Evolutionary conservation across 1,140 invertebrate species (phyloP), one percentile per base, ranked within the genome.

Genomic region (Papilio glaucus): DNA sequence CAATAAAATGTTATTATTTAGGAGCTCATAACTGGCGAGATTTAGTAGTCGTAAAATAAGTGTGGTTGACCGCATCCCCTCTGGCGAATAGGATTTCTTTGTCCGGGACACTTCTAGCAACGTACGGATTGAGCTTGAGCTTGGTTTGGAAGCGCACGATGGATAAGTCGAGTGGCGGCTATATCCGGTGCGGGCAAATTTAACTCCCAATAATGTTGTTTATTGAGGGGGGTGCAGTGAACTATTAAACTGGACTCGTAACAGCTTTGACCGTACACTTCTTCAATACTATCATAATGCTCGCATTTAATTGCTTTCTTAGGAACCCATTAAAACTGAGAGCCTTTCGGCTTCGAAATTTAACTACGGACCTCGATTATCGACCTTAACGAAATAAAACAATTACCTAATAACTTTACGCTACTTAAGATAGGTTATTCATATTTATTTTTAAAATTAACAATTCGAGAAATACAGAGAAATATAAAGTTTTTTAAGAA

Each of bases 1-100:
- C 85, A 88, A 88, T 93, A 91, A 91, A 93, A 88, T 77, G 70
- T 88, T 91, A 91, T 91, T 91, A 90, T 91, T 93, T 93, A 91
- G 86, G 78, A 88, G 84, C 86, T 86, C 88, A 90, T 90, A 91
- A 91, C 87, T 71, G 70, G 60, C 71, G 85, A 84, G 88, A 89
- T 91, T 93, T 91, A 91, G 74, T 77, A 83, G 72, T 85, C 84
- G 82, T 91, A 91, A 91, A 93, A 87, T 78, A 81, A 85, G 78
- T 72, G 76, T 72, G 84, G 80, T 80, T 78, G 78, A 85, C 81
- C 83, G 77, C 83, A 86, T 82, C 80, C 80, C 77, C 61, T 78
- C 71, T 73, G 71, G 61, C 76, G 77, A 82, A 81, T 76, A 83
- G 77, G 76, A 78, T 77, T 85, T 80, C 77, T 83, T 86, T 80